Evolutionary conservation across 1,140 invertebrate species (phyloP), one percentile per base, ranked within the genome.

Genomic region (Pentalonia nigronervosa): DNA sequence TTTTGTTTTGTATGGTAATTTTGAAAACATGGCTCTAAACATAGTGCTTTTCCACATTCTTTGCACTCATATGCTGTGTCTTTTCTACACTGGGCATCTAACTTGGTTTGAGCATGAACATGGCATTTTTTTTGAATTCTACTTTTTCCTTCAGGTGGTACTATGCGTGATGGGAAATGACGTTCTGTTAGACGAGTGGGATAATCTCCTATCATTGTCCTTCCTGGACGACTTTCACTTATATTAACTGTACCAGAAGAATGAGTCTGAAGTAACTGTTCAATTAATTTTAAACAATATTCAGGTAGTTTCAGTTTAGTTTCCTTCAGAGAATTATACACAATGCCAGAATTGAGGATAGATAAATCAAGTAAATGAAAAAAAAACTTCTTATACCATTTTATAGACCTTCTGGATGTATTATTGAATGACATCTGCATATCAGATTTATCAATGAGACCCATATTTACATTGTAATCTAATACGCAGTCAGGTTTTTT

Each of bases 91-190:
- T n/a, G n/a, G n/a, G n/a, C n/a, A n/a, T n/a, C n/a, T n/a, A n/a
- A n/a, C 2, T 98, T 97, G 0, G 97, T 97, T 0, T 95, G 25
- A n/a, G 84, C 47, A n/a, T 87, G 84, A 9, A 87, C 47, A 87
- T 87, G 84, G n/a, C 41, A 87, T 48, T n/a, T 87, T 87, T 41
- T 87, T 30, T 41, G 23, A 56, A 48, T 30, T 25, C 30, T 47
- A 47, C 45, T 87, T 87, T 48, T 87, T 7, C 30, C 41, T 87
- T 23, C 45, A 21, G 45, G 84, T 45, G 8, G 21, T 48, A 0
- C 0, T 7, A 87, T 87, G 8, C 41, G 41, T 23, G 84, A 87
- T 47, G 45, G 23, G 30, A 87, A 87, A 87, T 87, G 41, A 47
- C 84, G 76, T 17, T n/a, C 84, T 2, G 84, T 87, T 14, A 47